Base-by-base conservation (phyloP, 2,113 vertebrate species). In the Clupea harengus region DNA sequence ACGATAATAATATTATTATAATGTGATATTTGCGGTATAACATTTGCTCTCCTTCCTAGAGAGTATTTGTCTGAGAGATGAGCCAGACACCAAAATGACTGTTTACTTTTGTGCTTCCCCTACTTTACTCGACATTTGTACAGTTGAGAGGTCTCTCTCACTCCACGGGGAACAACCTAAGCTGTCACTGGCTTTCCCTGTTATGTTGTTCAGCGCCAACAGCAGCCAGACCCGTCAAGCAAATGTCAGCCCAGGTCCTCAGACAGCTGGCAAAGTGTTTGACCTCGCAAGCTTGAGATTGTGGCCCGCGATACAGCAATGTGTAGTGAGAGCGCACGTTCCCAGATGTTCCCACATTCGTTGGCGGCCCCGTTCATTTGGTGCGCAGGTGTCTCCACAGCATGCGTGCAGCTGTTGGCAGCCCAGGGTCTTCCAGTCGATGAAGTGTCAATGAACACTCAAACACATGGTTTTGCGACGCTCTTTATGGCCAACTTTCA, bases 341-440 rank as follows among this genome's bases (percentile, higher is more conserved):
- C 90, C 94, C 95, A 95, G 95, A 95, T 95, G 94, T 93, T 92
- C 82, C 87, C 64, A 85, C 86, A 46, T 92, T 90, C 92, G 81
- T 87, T 85, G 81, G 87, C 81, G 88, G 54, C 20, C 89, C 90
- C 85, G 87, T 91, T 94, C 94, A 94, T 94, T 94, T 95, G 95
- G 92, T 81, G 87, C 2, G 87, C 95, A 95, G 95, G 94, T 95
- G 94, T 92, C 89, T 93, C 92, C 91, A 92, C 93, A 94, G 92
- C 92, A 92, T 89, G 90, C 86, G 88, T 89, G 90, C 93, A 94
- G 93, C 93, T 93, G 94, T 92, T 93, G 92, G 92, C 89, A 90
- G 89, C 72, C 72, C 25, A 85, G 47, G 46, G 78, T 82, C 86
- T 90, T 90, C 92, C 91, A 91, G 90, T 94, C 92, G 92, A 94